Evolutionary conservation across 1,140 invertebrate genomes (phyloP), one percentile per base, ranked within the genome.

Genomic region (Dendroctonus valens): DNA sequence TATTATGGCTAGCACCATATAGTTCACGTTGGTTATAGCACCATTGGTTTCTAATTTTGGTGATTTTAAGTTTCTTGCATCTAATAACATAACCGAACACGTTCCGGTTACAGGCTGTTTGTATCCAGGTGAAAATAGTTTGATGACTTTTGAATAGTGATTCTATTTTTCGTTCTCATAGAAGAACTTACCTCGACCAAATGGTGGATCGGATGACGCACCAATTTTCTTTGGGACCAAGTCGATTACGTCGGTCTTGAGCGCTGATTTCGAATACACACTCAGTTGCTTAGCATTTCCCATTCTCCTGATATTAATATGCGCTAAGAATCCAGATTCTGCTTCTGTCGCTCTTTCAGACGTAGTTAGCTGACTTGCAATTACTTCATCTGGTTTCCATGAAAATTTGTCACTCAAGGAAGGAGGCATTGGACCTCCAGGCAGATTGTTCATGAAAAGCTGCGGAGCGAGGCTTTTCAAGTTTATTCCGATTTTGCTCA

Each of bases 401-500:
- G 85, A 84, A 6, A 83, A 84, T 40, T 81, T 80, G 41, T 81
- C 82, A 48, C 83, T 83, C 8, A 85, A 80, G 7, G 81, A 80
- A 7, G 84, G 86, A 7, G 87, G 83, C 64, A 85, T 84, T 48
- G 84, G 81, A 38, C 83, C 84, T 59, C 85, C 83, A 39, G 86
- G 83, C 65, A 89, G 72, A 71, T 85, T 82, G 11, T 88, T 83
- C 12, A 84, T 86, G 75, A 87, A 90, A 41, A 93, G 80, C 75
- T 94, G 92, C 0, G 93, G 93, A n/a, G 92, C 89, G 54, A 97
- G 79, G 60, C 88, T 92, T 67, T 89, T 87, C n/a, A 96, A 80
- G 69, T 95, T 89, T 73, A 92, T 95, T 37, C 93, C 94, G 2
- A 96, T 83, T 52, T 89, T 83, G 7, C 84, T 82, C 68, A 97